These are phyloP conservation scores for Myotis brandtii DNA, from an alignment of 2,113 vertebrate genomes.

Conservation along the genomic window DNA sequence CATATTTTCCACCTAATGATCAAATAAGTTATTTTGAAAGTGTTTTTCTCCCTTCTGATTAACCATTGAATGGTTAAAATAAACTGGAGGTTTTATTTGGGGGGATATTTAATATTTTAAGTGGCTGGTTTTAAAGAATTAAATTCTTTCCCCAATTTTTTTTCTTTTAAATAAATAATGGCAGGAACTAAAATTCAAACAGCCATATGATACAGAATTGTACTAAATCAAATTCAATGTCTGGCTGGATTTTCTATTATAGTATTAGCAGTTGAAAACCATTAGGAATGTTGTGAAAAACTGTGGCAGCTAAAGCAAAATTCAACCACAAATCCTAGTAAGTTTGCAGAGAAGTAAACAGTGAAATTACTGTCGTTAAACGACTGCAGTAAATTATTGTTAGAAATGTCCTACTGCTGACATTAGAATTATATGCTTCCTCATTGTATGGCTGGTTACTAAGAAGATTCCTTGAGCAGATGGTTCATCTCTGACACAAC, in stretches of 20 bases:
- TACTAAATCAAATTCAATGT: slow-evolving; percentile 10
- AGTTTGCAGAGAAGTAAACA: slow-evolving; percentile 46
- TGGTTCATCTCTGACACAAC: slow-evolving; percentile 65
- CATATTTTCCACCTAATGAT: not conserved
- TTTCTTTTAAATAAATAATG: not conserved
- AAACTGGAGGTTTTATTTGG: not conserved
- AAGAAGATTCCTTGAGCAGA: slow-evolving; percentile 57
- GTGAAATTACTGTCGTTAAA: slow-evolving; percentile 30
- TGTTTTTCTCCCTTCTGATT: not conserved
- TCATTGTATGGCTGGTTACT: not conserved
- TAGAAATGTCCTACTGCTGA: not conserved
- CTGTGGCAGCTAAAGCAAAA: not conserved
- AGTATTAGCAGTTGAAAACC: slow-evolving; percentile 38
- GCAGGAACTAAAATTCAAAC: slow-evolving; percentile 39
- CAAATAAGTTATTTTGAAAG: not conserved
- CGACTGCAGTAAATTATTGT: not conserved
- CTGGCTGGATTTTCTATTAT: slow-evolving; percentile 42
- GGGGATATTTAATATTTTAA: not conserved
- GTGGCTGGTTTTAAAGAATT: not conserved
- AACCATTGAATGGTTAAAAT: slow-evolving; percentile 38
- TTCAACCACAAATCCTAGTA: slow-evolving; percentile 50
- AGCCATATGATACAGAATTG: not conserved
- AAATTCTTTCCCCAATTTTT: not conserved
- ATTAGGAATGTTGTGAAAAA: slow-evolving; percentile 61
- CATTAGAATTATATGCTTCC: not conserved